Base-by-base conservation (phyloP, 2,888 invertebrate genomes). In the Lysandra coridon region DNA sequence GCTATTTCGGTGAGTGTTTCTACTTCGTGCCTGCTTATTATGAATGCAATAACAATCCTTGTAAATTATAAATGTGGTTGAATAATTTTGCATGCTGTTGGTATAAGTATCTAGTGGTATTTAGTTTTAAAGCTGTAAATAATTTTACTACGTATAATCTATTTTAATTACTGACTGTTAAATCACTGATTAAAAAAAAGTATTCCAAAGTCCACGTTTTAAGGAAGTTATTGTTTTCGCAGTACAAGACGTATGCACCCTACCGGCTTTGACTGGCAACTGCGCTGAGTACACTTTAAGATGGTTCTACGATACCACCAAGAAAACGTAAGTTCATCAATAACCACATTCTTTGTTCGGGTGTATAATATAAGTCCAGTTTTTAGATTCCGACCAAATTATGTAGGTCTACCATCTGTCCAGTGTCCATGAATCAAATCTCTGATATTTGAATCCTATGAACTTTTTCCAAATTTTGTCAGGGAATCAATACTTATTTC, bases 301-400 rank as follows among this genome's bases (percentile, higher is more conserved):
- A 81, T 98, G 97, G 97, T 98, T 97, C 91, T 98, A 95, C 88
- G 97, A 98, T 87, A 96, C 97, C 0, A 95, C 95, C 84, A 96
- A 96, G 77, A 95, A 95, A 80, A 92, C 84, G 87, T 87, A 80
- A 81, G 79, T 73, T 33, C 17, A 57, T 62, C 62, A 62, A 23
- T n/a, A 23, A 62, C 6, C 1, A 62, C n/a, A 5, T n/a, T n/a
- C 23, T n/a, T 62, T 62, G 62, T 7, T 23, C 62, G 57, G 12
- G 57, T 17, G 0, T 40, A 44, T 44, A 44, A 10, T 44, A 44
- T 49, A 49, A 10, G 2, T 49, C 49, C 10, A 7, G 40, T 10
- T 49, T 49, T 49, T 49, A 44, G 44, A 44, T 44, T 10, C 44
- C 44, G 57, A 17, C 57, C 14, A 57, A 57, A 57, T 57, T 57